Base-by-base conservation (phyloP, 1,140 invertebrate genomes). In the Orussus abietinus region DNA sequence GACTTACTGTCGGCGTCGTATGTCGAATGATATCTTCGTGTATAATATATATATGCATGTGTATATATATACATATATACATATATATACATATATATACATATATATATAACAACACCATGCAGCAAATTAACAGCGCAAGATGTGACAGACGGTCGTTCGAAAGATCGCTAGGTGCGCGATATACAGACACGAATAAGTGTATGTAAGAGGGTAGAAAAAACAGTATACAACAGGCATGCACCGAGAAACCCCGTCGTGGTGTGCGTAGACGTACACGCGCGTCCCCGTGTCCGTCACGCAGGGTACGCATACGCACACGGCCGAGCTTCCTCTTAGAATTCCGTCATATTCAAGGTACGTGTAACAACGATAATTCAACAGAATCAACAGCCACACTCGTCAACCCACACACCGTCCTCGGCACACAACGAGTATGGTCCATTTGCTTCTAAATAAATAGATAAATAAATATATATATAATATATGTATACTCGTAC, bases 381-480 rank as follows among this genome's bases (percentile, higher is more conserved):
- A 59, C 55, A 61, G 55, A 64, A 57, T 54, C 51, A 60, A 60
- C 60, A 64, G 50, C 46, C 52, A 46, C 53, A 62, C 61, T 53
- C 62, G 55, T 57, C 58, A 58, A 49, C 53, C 59, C 64, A 68
- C 55, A 62, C 58, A 54, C 58, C 39, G 33, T 52, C 28, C 31
- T 18, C 22, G 7, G 14, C 54, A 56, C 51, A 57, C 43, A 49
- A 57, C 51, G 45, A 58, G 60, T 59, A 57, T 44, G 53, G 60
- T 66, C 54, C 62, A 69, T 69, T 67, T 67, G 61, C 64, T 64
- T 55, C 10, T 36, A 36, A n/a, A 15, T 20, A n/a, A n/a, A n/a
- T n/a, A n/a, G n/a, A n/a, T n/a, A n/a, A n/a, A n/a, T n/a, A n/a
- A n/a, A n/a, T n/a, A n/a, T n/a, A n/a, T n/a, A n/a, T n/a, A n/a